A percentile compares a stretch with the other conserved stretches of the same genome.
phyloP scores from a whole-genome alignment of 2,888 invertebrate genomes.

The Hyposoter dolosus region DNA sequence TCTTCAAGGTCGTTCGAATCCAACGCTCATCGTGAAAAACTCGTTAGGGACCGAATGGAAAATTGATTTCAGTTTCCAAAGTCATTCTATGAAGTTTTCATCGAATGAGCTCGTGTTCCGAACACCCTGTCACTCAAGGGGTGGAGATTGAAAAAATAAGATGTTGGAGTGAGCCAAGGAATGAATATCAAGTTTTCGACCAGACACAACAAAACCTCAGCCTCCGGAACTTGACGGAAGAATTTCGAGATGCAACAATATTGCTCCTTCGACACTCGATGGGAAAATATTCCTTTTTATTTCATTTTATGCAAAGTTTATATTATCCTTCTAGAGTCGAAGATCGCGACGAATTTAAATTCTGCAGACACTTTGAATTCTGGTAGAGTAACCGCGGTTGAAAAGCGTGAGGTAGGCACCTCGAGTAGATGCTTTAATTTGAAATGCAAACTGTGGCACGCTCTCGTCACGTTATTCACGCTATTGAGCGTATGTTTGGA shows the following conservation, averaged over 20 bases:
- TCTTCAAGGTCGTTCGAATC: background rate
- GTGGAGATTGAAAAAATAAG: background rate
- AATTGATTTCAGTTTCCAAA: background rate
- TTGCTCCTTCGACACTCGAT: background rate
- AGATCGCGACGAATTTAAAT: conserved; percentile 31
- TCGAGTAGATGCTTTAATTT: conserved; percentile 42
- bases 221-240: background rate
- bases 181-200: background rate
- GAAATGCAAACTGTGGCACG: conserved; percentile 47
- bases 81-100: background rate
- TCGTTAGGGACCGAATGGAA: background rate
- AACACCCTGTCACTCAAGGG: background rate
- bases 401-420: conserved; percentile 17
- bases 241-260: background rate
- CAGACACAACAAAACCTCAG: background rate
- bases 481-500: background rate
- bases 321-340: background rate
- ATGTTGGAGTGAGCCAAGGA: background rate
- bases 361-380: conserved; percentile 14
- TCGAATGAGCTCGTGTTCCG: background rate
- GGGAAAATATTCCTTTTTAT: background rate
- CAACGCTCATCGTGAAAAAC: background rate
- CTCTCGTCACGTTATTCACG: conserved; percentile 16
- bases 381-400: conserved; percentile 3
- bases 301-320: background rate